phyloP scores from a whole-genome alignment of 2,113 vertebrate genomes.

The Gymnocephalus cernua region DNA sequence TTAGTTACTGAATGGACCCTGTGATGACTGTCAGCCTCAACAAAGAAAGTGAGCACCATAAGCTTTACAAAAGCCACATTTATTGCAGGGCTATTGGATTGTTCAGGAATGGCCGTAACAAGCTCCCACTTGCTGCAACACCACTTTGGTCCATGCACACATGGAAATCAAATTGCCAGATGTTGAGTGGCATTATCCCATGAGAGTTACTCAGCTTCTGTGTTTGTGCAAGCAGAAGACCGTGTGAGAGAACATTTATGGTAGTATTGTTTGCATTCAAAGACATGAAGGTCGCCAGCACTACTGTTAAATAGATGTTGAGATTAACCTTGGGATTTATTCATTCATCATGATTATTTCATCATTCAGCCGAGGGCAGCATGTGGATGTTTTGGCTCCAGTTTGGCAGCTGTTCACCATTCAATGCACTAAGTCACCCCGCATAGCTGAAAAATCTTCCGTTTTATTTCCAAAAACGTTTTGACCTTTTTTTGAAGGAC shows the following conservation, averaged over 20 bases:
- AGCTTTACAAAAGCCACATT: conserved; percentile 27
- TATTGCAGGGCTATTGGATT: conserved; percentile 13
- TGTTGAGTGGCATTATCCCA: conserved; percentile 21
- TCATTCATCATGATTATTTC: conserved; percentile 60
- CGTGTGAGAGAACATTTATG: background rate
- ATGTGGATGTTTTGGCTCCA: background rate
- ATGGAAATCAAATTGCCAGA: conserved; percentile 40
- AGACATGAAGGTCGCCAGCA: background rate
- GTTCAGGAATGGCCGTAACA: conserved; percentile 37
- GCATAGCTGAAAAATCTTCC: background rate
- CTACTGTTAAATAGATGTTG: conserved; percentile 37
- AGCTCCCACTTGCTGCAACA: conserved; percentile 30
- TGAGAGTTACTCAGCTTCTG: conserved; percentile 10
- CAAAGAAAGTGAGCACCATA: background rate
- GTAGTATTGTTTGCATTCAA: conserved; percentile 7
- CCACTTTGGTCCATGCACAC: conserved; percentile 13
- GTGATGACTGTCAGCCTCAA: background rate
- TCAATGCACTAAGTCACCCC: background rate
- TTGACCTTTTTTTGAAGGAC: background rate
- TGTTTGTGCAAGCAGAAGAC: background rate
- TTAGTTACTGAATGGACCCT: background rate
- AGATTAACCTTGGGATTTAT: conserved; percentile 64
- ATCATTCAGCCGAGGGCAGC: conserved; percentile 12
- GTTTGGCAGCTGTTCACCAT: conserved; percentile 8
- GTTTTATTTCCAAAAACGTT: background rate